Conservation (phyloP, 2,113 vertebrate species). For the Rhinogobius similis region DNA sequence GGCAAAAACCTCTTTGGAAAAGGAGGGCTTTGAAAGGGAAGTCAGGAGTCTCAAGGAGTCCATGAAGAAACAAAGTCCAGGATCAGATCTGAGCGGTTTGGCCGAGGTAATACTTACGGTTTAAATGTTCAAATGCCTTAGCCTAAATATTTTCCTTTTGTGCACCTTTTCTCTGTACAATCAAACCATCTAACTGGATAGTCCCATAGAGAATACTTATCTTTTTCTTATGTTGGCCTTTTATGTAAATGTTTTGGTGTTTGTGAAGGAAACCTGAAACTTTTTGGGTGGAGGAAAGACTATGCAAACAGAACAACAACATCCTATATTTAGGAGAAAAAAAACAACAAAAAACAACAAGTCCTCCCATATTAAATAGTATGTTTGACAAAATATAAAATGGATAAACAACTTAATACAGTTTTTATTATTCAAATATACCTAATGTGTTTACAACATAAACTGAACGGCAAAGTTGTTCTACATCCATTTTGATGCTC, state of each 20-base stretch:
- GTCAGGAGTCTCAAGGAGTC: conserved; percentile 71
- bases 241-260: neutral
- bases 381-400: neutral
- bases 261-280: conserved; percentile 3
- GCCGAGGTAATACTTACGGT: conserved; percentile 50
- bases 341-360: neutral
- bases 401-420: neutral
- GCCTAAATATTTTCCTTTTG: neutral
- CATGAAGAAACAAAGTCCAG: conserved; percentile 70
- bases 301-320: neutral
- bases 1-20: conserved; percentile 82
- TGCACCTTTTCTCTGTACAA: neutral
- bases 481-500: neutral
- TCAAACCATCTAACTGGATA: neutral
- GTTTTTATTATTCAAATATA: too few species aligned
- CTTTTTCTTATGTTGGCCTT: neutral
- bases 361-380: neutral
- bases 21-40: conserved; percentile 83
- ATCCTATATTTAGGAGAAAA: neutral
- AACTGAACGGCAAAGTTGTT: neutral
- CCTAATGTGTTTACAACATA: neutral
- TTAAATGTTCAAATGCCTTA: neutral
- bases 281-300: neutral
- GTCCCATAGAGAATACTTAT: neutral
- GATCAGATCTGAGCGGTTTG: conserved; percentile 51